Conservation (phyloP, 2,797 vertebrate species). For the Yasuhikotakia modesta region DNA sequence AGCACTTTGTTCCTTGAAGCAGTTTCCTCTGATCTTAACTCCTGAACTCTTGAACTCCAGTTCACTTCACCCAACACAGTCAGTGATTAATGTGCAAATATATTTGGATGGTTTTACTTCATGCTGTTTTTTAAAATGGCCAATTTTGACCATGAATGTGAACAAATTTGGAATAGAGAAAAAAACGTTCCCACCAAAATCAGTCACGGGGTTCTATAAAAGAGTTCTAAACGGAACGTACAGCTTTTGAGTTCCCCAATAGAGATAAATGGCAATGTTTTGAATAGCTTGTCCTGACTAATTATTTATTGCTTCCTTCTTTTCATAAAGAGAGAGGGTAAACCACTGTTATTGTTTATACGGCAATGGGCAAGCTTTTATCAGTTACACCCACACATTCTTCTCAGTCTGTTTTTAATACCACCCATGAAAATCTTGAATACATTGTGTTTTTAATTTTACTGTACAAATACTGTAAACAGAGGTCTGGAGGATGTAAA, state of each 20-base stretch:
- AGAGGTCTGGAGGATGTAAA: background rate
- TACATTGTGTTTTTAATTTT: no score
- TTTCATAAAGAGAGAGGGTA: slow-evolving; percentile 68
- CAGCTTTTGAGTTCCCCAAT: slow-evolving; percentile 57
- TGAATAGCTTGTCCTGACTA: slow-evolving; percentile 62
- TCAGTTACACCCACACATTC: slow-evolving; percentile 75
- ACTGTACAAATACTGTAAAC: no score
- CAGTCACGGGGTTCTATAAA: slow-evolving; percentile 30
- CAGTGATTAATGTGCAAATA: slow-evolving; percentile 16
- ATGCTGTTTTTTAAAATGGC: background rate
- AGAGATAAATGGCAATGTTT: slow-evolving; percentile 63
- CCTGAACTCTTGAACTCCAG: background rate
- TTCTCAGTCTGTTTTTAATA: slow-evolving; percentile 31
- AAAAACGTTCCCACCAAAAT: slow-evolving; percentile 20
- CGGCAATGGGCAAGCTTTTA: slow-evolving; percentile 69
- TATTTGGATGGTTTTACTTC: background rate
- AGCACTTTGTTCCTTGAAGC: slow-evolving; percentile 1
- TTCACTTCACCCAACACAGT: slow-evolving; percentile 1
- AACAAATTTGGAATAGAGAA: background rate
- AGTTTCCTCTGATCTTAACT: background rate
- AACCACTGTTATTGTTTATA: slow-evolving; percentile 69
- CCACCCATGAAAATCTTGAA: slow-evolving; percentile 17
- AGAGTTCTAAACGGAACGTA: slow-evolving; percentile 14
- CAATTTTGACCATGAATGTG: background rate
- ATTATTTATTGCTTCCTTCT: slow-evolving; percentile 80